A percentile compares a stretch with the other conserved stretches of the same genome.
These are phyloP conservation scores for Hystrix cristata DNA, from an alignment of 2,113 vertebrate genomes.

Conservation along the genomic window DNA sequence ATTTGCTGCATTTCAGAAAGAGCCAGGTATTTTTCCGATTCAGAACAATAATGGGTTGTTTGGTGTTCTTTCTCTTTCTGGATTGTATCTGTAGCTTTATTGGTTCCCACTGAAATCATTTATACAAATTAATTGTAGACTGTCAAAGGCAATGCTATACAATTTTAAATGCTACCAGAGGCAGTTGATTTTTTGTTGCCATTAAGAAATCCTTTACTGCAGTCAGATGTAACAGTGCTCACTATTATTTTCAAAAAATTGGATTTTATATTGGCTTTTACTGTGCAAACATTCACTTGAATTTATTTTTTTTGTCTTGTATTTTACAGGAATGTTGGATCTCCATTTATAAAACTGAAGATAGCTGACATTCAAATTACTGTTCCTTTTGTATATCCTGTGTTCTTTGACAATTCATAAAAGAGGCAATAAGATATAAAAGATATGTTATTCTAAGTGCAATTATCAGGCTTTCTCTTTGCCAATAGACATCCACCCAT, in stretches of 20 bases:
- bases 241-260: conserved; percentile 26
- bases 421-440: conserved; percentile 6
- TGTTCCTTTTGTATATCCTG: background rate
- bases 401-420: background rate
- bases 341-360: background rate
- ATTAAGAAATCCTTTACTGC: background rate
- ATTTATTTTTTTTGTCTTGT: background rate
- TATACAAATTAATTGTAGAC: conserved; percentile 67
- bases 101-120: conserved; percentile 63
- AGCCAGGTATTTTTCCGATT: conserved; percentile 64
- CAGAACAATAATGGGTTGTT: conserved; percentile 36
- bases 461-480: background rate
- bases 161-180: conserved; percentile 54
- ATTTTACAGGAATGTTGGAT: conserved; percentile 9
- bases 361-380: conserved; percentile 9
- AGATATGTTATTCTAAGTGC: background rate
- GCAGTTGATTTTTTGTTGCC: background rate
- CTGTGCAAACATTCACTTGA: background rate
- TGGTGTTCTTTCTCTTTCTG: conserved; percentile 64
- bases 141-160: background rate
- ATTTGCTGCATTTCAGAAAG: conserved; percentile 28
- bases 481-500: background rate
- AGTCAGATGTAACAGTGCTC: background rate
- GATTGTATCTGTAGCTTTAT: conserved; percentile 59
- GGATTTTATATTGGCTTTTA: background rate